phyloP scores from a whole-genome alignment of 1,140 invertebrate species.

The Antheraea mylitta region DNA sequence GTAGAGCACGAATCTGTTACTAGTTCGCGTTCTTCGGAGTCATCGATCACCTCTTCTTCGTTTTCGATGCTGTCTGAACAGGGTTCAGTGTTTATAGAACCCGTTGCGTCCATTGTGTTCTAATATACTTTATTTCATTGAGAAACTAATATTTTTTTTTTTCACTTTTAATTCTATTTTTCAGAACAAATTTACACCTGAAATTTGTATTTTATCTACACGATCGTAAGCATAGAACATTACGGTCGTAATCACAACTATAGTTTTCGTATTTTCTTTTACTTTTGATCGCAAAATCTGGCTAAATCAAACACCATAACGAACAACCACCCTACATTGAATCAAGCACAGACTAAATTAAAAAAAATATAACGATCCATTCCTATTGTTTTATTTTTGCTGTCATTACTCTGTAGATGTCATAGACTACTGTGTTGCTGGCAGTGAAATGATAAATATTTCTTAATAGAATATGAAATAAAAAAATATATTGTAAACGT shows the following conservation, averaged over 20 bases:
- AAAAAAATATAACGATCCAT: background rate
- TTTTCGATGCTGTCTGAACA: constrained; percentile 58
- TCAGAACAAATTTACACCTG: background rate
- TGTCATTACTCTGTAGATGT: too few species aligned
- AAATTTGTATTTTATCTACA: background rate
- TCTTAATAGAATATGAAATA: too few species aligned
- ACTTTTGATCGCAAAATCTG: background rate
- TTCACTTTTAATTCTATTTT: background rate
- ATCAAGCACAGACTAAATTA: background rate
- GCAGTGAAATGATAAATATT: too few species aligned
- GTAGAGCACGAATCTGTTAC: constrained; percentile 67
- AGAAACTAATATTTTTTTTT: constrained; percentile 2
- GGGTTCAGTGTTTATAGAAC: constrained; percentile 62
- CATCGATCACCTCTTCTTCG: constrained; percentile 64
- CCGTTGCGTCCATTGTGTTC: constrained; percentile 53
- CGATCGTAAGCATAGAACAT: background rate
- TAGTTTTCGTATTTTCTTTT: background rate
- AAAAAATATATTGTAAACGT: too few species aligned
- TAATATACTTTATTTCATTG: constrained; percentile 11
- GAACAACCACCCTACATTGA: background rate
- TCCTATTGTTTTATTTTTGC: background rate
- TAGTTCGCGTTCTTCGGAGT: constrained; percentile 65
- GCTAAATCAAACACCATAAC: background rate
- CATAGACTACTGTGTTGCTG: too few species aligned
- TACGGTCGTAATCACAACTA: background rate